Percentiles rank a stretch among this genome's conserved stretches.
phyloP scores from a whole-genome alignment of 2,888 invertebrate genomes.

The Herminia tarsipennalis region DNA sequence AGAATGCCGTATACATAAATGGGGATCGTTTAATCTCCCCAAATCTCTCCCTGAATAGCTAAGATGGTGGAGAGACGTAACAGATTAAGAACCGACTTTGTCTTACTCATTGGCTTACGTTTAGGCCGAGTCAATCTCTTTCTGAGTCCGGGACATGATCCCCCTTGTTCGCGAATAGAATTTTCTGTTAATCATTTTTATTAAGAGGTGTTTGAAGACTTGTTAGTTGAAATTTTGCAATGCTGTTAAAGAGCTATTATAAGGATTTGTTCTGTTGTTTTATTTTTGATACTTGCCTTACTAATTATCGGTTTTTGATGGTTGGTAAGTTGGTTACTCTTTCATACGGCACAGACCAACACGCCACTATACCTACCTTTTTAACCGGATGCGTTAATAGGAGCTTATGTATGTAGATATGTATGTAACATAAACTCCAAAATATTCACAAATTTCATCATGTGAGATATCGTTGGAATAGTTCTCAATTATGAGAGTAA shows the following conservation, averaged over 20 bases:
- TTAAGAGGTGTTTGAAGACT: slow-evolving; percentile 15
- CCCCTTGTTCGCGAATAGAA: slow-evolving; percentile 41
- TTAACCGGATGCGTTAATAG: no score
- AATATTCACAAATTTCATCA: no score
- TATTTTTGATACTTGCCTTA: no score
- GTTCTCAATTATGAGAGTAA: no score
- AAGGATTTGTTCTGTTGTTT: neutral
- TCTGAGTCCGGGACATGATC: slow-evolving; percentile 34
- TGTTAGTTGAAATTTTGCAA: neutral
- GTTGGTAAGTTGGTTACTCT: no score
- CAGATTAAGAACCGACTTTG: slow-evolving; percentile 67
- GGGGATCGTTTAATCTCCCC: slow-evolving; percentile 59
- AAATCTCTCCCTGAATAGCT: slow-evolving; percentile 69
- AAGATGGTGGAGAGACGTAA: slow-evolving; percentile 56
- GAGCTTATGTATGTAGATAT: no score
- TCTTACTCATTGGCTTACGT: slow-evolving; percentile 70
- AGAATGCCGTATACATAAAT: slow-evolving; percentile 48
- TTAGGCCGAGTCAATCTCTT: slow-evolving; percentile 56
- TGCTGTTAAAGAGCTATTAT: neutral
- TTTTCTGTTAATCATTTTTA: slow-evolving; percentile 35
- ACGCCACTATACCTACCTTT: no score
- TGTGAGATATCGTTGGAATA: no score
- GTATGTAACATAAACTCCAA: no score
- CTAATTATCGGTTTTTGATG: no score
- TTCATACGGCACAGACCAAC: no score